These are phyloP conservation scores for Drosophila pallidifrons DNA, from an alignment of 1,140 invertebrate genomes.

Conservation along the genomic window DNA sequence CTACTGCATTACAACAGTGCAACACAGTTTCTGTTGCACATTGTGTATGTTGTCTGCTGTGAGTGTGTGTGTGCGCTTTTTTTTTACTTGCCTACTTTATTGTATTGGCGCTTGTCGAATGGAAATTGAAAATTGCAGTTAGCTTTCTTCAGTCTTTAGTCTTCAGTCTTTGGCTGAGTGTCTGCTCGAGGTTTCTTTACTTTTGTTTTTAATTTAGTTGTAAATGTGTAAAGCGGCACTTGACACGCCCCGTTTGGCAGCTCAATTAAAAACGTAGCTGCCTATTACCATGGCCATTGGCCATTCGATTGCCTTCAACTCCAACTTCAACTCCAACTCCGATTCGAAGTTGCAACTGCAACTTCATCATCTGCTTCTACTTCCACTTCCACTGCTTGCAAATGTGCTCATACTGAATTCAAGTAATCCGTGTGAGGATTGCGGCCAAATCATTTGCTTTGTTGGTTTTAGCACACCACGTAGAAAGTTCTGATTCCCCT, in stretches of 20 bases:
- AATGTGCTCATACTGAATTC: slow-evolving; percentile 6
- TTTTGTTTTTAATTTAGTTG: slow-evolving; percentile 74
- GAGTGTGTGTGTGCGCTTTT: not conserved
- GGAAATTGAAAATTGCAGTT: slow-evolving; percentile 82
- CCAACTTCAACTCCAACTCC: not conserved
- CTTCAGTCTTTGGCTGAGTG: slow-evolving; percentile 1
- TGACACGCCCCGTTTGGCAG: slow-evolving; percentile 80
- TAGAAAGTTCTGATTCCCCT: slow-evolving; percentile 35
- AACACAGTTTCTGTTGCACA: not conserved
- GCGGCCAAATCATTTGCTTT: slow-evolving; percentile 50
- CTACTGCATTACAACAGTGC: slow-evolving; percentile 14
- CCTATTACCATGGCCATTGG: slow-evolving; percentile 54
- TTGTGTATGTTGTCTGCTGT: slow-evolving; percentile 17
- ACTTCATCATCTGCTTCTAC: not conserved
- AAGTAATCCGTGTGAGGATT: slow-evolving; percentile 39
- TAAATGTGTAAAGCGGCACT: slow-evolving; percentile 82
- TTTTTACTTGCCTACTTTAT: slow-evolving; percentile 67
- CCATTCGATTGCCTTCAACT: slow-evolving; percentile 31
- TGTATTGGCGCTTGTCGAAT: slow-evolving; percentile 75
- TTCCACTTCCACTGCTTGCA: slow-evolving; percentile 4
- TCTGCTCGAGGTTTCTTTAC: not conserved
- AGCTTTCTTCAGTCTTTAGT: slow-evolving; percentile 62
- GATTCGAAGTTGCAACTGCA: slow-evolving; percentile 24
- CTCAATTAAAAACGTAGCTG: slow-evolving; percentile 81
- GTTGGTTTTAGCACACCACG: slow-evolving; percentile 34